Evolutionary conservation across 2,888 invertebrate species (phyloP).

Genomic region (Stenotaenia linearis): DNA sequence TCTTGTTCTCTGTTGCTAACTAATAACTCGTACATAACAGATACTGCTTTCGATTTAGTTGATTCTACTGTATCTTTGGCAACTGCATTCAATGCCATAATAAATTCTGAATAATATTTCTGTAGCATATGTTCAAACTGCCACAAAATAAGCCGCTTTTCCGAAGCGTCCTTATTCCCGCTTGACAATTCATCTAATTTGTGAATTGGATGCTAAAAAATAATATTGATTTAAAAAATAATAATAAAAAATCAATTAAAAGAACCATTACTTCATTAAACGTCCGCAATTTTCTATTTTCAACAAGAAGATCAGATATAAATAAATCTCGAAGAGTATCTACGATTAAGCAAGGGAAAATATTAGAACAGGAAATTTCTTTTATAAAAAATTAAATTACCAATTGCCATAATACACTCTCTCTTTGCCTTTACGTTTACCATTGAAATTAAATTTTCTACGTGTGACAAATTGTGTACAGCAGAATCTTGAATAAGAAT

Average conservation of each 20-base stretch:
- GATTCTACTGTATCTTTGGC: constrained; percentile 72
- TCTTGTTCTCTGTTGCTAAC: constrained; percentile 78
- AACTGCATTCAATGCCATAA: constrained; percentile 64
- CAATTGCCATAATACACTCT: constrained; percentile 42
- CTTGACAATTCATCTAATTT: constrained; percentile 47
- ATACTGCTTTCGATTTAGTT: constrained; percentile 72
- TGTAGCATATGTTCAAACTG: constrained; percentile 84
- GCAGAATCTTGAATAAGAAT: constrained; percentile 76
- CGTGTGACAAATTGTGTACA: constrained; percentile 64
- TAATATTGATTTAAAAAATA: too few species aligned
- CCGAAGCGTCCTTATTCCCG: constrained; percentile 58
- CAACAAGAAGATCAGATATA: constrained; percentile 56
- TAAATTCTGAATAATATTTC: constrained; percentile 64
- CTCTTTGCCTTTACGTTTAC: constrained; percentile 71
- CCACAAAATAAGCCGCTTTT: constrained; percentile 69
- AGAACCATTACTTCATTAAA: constrained; percentile 5
- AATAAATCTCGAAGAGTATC: constrained; percentile 74
- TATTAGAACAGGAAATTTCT: not conserved
- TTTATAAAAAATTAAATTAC: constrained; percentile 38
- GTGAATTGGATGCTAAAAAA: constrained; percentile 46
- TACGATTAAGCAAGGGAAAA: constrained; percentile 48
- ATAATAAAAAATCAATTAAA: constrained; percentile 32
- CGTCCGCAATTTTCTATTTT: constrained; percentile 43
- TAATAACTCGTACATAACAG: constrained; percentile 66
- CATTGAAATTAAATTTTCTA: constrained; percentile 66